Evolutionary conservation across 2,797 vertebrate genomes (phyloP).

Genomic region (Diglossa cyanea): DNA sequence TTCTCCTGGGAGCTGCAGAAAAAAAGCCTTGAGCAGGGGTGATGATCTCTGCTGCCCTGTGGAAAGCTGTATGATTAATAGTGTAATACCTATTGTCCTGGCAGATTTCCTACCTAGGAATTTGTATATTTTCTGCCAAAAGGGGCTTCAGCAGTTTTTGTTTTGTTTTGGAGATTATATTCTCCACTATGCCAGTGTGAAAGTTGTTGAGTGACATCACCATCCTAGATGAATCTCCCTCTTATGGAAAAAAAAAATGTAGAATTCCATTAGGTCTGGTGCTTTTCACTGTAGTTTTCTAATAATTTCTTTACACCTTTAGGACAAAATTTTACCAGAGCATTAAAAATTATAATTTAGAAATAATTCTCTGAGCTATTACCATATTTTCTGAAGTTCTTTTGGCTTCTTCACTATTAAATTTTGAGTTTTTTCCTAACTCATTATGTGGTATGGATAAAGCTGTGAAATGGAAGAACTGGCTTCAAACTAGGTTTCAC

Average conservation of each 20-base stretch:
- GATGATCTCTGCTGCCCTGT: background rate
- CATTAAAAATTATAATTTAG: background rate
- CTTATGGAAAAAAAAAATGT: background rate
- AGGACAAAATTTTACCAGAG: background rate
- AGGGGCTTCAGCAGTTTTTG: background rate
- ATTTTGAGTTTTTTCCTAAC: background rate
- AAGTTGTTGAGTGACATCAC: background rate
- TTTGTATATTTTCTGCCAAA: background rate
- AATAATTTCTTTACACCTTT: background rate
- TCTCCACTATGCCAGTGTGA: background rate
- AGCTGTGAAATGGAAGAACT: background rate
- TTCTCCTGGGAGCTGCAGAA: background rate
- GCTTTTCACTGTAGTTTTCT: background rate
- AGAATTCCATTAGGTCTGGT: background rate
- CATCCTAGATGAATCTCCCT: background rate
- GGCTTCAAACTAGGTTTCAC: background rate
- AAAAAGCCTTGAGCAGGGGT: rapidly evolving
- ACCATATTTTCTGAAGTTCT: background rate
- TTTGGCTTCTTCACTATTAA: background rate
- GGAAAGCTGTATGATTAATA: background rate
- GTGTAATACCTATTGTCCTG: background rate
- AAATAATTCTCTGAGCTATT: background rate
- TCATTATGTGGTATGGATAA: background rate
- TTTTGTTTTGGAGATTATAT: background rate
- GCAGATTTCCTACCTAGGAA: background rate